Base-by-base conservation (phyloP, 2,797 vertebrate species). In the Phalloptychus januarius region DNA sequence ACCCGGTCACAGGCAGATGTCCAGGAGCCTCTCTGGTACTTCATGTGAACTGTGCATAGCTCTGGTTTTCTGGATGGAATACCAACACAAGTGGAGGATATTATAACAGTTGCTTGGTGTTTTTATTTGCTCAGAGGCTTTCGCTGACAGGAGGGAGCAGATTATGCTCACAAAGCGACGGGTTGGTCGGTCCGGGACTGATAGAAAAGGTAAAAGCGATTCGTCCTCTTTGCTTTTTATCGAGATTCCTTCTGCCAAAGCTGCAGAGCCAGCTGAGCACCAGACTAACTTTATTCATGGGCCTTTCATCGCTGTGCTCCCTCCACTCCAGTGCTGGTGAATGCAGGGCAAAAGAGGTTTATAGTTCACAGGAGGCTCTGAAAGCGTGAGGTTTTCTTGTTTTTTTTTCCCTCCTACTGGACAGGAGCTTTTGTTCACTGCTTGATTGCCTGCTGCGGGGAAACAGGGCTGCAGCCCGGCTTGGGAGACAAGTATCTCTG, bases 401-500 rank as follows among this genome's bases (percentile, higher is more conserved):
- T 74, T 7, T 84, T 87, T 87, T 87, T 75, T 85, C n/a, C n/a
- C 71, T 83, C 73, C 80, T 89, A 79, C 83, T 61, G 84, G 88
- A 74, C 71, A n/a, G 71, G 46, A 80, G 86, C 45, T 82, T 89
- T 90, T 91, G 89, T 92, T 91, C 87, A 81, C 83, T 44, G 82
- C 83, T 88, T 50, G 16, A 86, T 83, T 42, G 81, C 87, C 88
- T 83, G 87, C 91, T 87, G 86, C 63, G 45, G 89, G 88, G 84
- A 90, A 84, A 90, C 85, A 3, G 76, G 50, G 71, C 86, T 83
- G 85, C 89, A 82, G 82, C 91, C 88, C 84, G 82, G 88, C 85
- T 88, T 79, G 0, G 79, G 82, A 89, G 86, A 87, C 84, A 91
- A 93, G 89, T 84, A 89, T 93, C 87, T 88, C 78, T n/a, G 70